These are phyloP conservation scores for Babylonia areolata DNA, from an alignment of 1,140 invertebrate genomes.

Conservation along the genomic window DNA sequence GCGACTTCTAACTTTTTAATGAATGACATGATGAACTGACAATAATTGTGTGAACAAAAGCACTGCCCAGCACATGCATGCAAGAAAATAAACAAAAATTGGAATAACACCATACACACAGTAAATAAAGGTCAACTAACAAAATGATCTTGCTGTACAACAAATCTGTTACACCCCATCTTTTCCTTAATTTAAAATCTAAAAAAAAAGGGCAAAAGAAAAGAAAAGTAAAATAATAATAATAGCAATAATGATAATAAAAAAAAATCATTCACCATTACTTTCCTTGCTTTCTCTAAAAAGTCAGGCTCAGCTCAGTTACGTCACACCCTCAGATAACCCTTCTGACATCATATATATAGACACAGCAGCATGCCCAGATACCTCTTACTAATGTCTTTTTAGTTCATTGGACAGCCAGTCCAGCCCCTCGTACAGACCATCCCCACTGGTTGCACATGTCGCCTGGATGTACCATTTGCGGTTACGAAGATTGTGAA, in stretches of 20 bases:
- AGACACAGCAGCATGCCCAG: background rate
- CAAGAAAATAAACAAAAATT: too few relatives aligned
- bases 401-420: slow-evolving; percentile 91
- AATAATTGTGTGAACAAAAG: too few relatives aligned
- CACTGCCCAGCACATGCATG: too few relatives aligned
- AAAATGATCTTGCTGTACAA: background rate
- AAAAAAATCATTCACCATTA: background rate
- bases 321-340: background rate
- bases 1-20: background rate
- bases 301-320: background rate
- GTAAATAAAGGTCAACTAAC: background rate
- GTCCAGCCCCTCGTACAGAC: slow-evolving; percentile 98
- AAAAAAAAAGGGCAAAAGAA: too few relatives aligned
- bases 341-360: background rate
- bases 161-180: background rate
- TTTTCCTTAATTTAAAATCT: background rate
- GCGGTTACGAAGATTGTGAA: slow-evolving; percentile 88
- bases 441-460: slow-evolving; percentile 97
- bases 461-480: slow-evolving; percentile 98
- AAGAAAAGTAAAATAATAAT: too few relatives aligned
- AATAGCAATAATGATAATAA: too few relatives aligned
- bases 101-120: too few relatives aligned
- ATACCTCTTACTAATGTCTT: slow-evolving; percentile 58
- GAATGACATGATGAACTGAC: background rate
- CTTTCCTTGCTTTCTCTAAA: background rate